phyloP scores from a whole-genome alignment of 2,888 invertebrate genomes.

The Leptothorax acervorum region DNA sequence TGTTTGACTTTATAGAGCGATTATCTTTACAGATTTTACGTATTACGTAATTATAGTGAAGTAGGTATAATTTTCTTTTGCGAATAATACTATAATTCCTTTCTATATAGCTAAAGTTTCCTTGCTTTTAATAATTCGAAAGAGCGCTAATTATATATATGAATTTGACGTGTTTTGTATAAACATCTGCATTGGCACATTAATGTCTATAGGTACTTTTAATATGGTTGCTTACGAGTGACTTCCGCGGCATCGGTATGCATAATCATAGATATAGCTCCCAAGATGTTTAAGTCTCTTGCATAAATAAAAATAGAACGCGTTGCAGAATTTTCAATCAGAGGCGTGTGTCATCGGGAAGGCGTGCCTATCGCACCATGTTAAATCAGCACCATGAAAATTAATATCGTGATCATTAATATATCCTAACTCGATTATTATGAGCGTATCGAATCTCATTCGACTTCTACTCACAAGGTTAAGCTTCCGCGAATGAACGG shows the following conservation, averaged over 20 bases:
- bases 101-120: not conserved
- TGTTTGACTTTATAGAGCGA: not conserved
- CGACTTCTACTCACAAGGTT: constrained; percentile 2
- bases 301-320: constrained; percentile 58
- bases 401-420: constrained; percentile 39
- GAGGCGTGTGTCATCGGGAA: constrained; percentile 29
- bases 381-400: constrained; percentile 27
- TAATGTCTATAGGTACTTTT: not conserved
- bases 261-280: constrained; percentile 54
- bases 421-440: constrained; percentile 2
- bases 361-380: not conserved
- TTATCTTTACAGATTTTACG: not conserved
- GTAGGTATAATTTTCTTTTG: not conserved
- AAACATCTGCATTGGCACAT: not conserved
- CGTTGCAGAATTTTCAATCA: constrained; percentile 57
- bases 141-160: no score
- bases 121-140: not conserved
- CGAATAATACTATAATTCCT: not conserved
- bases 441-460: constrained; percentile 21
- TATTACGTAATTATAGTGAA: not conserved
- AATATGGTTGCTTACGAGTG: constrained; percentile 15
- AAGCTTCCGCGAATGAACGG: constrained; percentile 27
- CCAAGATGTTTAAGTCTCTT: constrained; percentile 59
- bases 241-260: constrained; percentile 52
- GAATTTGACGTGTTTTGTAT: not conserved